These are phyloP conservation scores for Hydrolagus affinis DNA, from an alignment of 2,113 vertebrate species.

Conservation along the genomic window DNA sequence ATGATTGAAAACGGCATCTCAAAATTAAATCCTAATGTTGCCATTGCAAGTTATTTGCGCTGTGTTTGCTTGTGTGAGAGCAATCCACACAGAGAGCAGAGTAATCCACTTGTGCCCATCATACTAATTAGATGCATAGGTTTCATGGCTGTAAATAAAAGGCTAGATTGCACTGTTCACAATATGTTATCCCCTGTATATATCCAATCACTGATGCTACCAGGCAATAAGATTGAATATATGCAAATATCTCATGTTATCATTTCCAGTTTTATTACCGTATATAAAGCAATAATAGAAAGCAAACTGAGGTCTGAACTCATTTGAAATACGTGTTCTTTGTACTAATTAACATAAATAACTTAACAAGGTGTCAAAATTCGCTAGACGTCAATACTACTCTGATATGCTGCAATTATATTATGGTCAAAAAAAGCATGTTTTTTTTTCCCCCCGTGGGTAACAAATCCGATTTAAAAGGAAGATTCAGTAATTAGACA, in stretches of 20 bases:
- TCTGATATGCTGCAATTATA: slow-evolving; percentile 7
- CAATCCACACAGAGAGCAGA: no score
- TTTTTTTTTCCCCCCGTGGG: background rate
- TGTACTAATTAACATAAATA: slow-evolving; percentile 16
- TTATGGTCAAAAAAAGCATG: slow-evolving; percentile 10
- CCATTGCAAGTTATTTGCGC: background rate
- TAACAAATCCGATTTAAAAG: slow-evolving; percentile 24
- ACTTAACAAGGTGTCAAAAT: background rate
- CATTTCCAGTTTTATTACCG: slow-evolving; percentile 7
- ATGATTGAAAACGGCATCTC: no score
- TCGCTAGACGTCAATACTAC: background rate
- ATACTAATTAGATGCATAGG: background rate
- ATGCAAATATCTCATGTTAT: background rate
- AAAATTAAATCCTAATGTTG: no score
- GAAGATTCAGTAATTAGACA: slow-evolving; percentile 25
- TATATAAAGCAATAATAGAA: background rate
- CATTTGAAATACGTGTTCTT: background rate
- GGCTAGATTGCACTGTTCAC: background rate
- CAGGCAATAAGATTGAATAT: background rate
- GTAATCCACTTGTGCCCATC: background rate
- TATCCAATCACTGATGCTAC: background rate
- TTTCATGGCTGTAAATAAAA: background rate
- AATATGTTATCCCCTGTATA: background rate
- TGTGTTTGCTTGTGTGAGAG: background rate
- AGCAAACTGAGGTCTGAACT: slow-evolving; percentile 3